Base-by-base conservation (phyloP, 2,888 invertebrate genomes). In the Elaeidobius kamerunicus region DNA sequence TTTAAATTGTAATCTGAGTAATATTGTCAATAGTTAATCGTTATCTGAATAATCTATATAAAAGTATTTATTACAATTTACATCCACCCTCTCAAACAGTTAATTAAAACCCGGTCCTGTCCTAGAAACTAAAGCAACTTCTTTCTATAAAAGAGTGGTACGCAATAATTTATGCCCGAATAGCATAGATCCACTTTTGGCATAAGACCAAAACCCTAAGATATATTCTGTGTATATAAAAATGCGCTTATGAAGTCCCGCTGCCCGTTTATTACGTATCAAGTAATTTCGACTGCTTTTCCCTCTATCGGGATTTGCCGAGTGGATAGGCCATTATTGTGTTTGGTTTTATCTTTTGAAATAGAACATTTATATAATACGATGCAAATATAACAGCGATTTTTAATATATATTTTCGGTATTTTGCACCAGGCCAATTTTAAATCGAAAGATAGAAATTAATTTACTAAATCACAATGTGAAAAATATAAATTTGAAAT, bases 111-210 rank as follows among this genome's bases (percentile, higher is more conserved):
- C 9, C 42, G 32, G 6, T 18, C 28, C 42, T 19, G 32, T 14
- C n/a, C 6, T 14, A 5, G 57, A 52, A 57, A 55, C 54, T 54
- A 61, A 58, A 57, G 57, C 53, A 61, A 59, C 55, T 59, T 61
- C 60, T 63, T 58, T 58, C 60, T 60, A 60, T 59, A 61, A 60
- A 60, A 60, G 62, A 62, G 61, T 61, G 60, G 61, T 60, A 62
- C 57, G 60, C 61, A 60, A 63, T 63, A 65, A 65, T 63, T 63
- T 63, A 65, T 63, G 56, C 57, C 54, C 45, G 41, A 41, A 49
- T 34, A 47, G 52, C 57, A 47, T 55, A 60, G 61, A 61, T 60
- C 60, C 56, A 52, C 43, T 58, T 55, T 54, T 62, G 62, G 61
- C 62, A 62, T 28, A 16, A 42, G 32, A 56, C 61, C 61, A 58